Evolutionary conservation across 2,113 vertebrate genomes (phyloP), one percentile per base, ranked within the genome.

Genomic region (Cyanocitta stelleri): DNA sequence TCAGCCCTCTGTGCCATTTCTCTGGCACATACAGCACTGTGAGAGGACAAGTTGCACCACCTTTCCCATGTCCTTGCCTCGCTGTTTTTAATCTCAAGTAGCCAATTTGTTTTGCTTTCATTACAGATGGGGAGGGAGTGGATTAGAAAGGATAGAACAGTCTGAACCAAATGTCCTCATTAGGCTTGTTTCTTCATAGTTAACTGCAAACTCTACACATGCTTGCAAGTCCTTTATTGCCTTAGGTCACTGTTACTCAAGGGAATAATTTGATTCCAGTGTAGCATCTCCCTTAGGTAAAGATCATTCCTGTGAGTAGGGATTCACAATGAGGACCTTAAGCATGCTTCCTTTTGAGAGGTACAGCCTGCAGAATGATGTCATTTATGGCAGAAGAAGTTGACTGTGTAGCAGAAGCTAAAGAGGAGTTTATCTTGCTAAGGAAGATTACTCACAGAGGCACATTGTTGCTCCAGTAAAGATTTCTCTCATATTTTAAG

Each of bases 141-240:
- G 68, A 77, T 87, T 77, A 90, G 81, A 62, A 72, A 88, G 62
- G 72, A 63, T 75, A 48, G 93, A 92, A 96, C 82, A 95, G 61
- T 75, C 80, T 93, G 95, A 96, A 95, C 92, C 27, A n/a, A 87
- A 68, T 84, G 83, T 95, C 83, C 88, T 94, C 79, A 51, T 95
- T 87, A 93, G 77, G 56, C 22, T 90, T 75, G 61, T 96, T 96
- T 90, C 87, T 88, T 58, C 13, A 3, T 68, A 72, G 87, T 93
- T 78, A 83, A 61, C 68, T 90, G 92, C 66, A 87, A 89, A 49
- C 52, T 19, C 75, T 26, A 41, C 83, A 51, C 72, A 35, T 43
- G 66, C 68, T 92, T 78, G 26, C 52, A 94, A 64, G 58, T n/a
- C 68, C 23, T 67, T 78, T 71, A 37, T 77, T 96, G 81, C 30